Base-by-base conservation (phyloP, 2,888 invertebrate species). In the Serripes groenlandicus region DNA sequence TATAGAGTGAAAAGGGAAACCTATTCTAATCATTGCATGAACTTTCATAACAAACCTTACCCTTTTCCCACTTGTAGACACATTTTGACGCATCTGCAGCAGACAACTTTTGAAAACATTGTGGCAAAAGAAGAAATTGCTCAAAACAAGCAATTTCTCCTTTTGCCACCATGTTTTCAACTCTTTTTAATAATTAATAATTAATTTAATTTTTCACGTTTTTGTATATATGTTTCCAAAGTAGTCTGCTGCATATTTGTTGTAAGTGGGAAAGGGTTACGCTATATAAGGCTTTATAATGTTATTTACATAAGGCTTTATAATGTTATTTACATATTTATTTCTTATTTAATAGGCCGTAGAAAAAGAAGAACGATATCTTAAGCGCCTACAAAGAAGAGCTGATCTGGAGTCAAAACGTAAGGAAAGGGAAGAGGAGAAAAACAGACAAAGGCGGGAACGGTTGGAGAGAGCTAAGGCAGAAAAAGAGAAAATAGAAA, bases 291-390 rank as follows among this genome's bases (percentile, higher is more conserved):
- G n/a, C n/a, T n/a, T n/a, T n/a, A n/a, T n/a, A n/a, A n/a, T n/a
- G n/a, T n/a, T n/a, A n/a, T n/a, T n/a, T n/a, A n/a, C n/a, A n/a
- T n/a, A n/a, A n/a, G n/a, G n/a, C n/a, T n/a, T n/a, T n/a, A n/a
- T n/a, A n/a, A n/a, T n/a, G n/a, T n/a, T n/a, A n/a, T n/a, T 11
- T 42, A 7, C 7, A 62, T 62, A 9, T 56, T 18, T 34, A 34
- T 71, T 32, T 26, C 3, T 49, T 37, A 7, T 71, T 3, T n/a
- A 35, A 74, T 68, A 94, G 94, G 93, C 93, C 9, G 87, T 85
- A 75, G 94, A 93, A 74, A 94, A 93, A 77, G 93, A 93, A 71
- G 93, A 93, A 42, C 81, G 94, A 0, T 93, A 93, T 78, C 79
- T 90, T 49, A 90, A 90, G 34, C 81, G 94, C 54, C 88, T 91